A percentile compares a stretch with the other conserved stretches of the same genome.
Conservation (phyloP, 2,888 invertebrate species). For the Metopia argyrocephala region DNA sequence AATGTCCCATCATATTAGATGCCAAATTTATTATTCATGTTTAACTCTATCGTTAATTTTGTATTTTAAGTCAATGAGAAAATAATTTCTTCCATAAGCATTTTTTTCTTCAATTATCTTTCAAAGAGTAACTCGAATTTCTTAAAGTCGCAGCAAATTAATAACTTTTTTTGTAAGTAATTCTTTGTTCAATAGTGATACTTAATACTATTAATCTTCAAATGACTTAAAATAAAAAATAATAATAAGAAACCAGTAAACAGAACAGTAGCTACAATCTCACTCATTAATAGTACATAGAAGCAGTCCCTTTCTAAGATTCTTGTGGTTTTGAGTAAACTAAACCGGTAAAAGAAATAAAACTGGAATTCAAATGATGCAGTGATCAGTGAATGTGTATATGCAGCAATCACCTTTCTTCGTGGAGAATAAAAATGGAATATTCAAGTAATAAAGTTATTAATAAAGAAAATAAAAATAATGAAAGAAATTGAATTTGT, state of each 20-base stretch:
- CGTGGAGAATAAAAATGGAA: background rate
- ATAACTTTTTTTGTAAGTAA: background rate
- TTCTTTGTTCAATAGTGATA: background rate
- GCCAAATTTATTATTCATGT: no score
- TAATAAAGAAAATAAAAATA: background rate
- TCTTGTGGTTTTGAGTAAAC: slow-evolving; percentile 46
- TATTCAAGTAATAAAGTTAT: slow-evolving; percentile 15
- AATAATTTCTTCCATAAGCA: no score
- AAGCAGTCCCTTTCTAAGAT: slow-evolving; percentile 26
- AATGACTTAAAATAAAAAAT: no score
- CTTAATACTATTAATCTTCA: slow-evolving; percentile 59
- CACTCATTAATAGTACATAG: background rate
- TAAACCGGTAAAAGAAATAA: slow-evolving; percentile 26
- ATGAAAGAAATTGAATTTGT: slow-evolving; percentile 2
- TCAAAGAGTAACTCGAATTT: no score
- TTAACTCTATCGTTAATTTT: no score
- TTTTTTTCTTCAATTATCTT: no score
- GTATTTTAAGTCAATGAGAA: no score
- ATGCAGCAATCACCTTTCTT: background rate
- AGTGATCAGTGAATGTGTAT: background rate
- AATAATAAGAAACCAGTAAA: no score
- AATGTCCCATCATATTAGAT: no score
- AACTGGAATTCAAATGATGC: background rate
- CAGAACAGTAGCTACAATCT: background rate
- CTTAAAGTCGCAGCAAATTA: no score